Evolutionary conservation across 2,113 vertebrate species (phyloP), one percentile per base, ranked within the genome.

Genomic region (Turnix velox): DNA sequence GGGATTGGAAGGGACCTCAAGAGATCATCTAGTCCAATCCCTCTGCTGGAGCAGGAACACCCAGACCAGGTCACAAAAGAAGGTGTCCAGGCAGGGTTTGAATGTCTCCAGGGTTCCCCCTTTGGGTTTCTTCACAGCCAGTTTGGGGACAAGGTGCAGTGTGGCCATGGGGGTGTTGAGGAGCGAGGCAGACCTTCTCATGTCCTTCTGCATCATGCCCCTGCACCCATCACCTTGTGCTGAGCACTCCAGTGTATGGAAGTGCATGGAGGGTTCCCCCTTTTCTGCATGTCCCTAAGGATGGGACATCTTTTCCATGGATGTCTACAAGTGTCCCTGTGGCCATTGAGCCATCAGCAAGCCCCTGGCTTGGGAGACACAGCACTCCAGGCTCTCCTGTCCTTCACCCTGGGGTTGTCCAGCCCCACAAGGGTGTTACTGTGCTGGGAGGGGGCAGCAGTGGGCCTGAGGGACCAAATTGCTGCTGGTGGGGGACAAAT

Each of bases 201-300:
- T 1, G 4, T 58, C 31, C 22, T 33, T 27, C 35, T 10, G 45
- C 10, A 9, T 62, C 31, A 63, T 55, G 59, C n/a, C 40, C 46
- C 57, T 62, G 37, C 58, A 19, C 37, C 37, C 37, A 40, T 18
- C 37, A 40, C 27, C 37, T 40, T 30, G 25, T 62, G 51, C 43
- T 54, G 51, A 66, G 51, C 35, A 14, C 22, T 37, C 42, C 14
- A 3, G 10, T 5, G 24, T 0, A 5, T 20, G 10, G 42, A 6
- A 9, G 12, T 15, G 13, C 1, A 1, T 0, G 6, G 16, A 23
- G 33, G 11, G 1, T 25, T 8, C 2, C 23, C 43, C 8, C 15
- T 2, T 42, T 3, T 6, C 67, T 49, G 48, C 0, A 0, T 63
- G 40, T 43, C 20, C 78, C 49, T 28, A 18, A 37, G 46, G 22